Evolutionary conservation across 2,888 invertebrate species (phyloP).

Genomic region (Scelioninae gen. 1): DNA sequence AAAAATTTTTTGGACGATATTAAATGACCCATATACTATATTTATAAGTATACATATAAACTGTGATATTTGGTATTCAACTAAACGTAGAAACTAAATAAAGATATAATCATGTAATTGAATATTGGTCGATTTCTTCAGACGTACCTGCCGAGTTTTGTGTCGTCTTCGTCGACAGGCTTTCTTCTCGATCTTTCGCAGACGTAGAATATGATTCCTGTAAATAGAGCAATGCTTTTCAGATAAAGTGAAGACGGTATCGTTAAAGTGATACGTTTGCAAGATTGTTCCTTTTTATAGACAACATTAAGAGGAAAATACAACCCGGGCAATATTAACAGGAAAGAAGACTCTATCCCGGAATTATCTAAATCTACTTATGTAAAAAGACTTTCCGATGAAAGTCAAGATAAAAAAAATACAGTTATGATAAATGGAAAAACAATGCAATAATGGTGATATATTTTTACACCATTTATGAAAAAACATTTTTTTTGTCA

Average conservation of each 20-base stretch:
- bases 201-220: constrained; percentile 84
- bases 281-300: constrained; percentile 25
- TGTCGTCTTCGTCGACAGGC: constrained; percentile 91
- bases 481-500: too few species aligned
- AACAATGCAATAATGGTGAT: too few species aligned
- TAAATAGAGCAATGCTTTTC: constrained; percentile 50
- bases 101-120: constrained; percentile 46
- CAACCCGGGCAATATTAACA: background rate
- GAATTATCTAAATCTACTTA: background rate
- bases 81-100: constrained; percentile 43
- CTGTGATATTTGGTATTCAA: constrained; percentile 17
- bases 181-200: constrained; percentile 86
- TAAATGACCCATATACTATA: too few species aligned
- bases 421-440: too few species aligned
- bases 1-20: too few species aligned
- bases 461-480: too few species aligned
- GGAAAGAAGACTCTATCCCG: background rate
- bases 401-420: too few species aligned
- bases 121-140: constrained; percentile 5
- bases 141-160: constrained; percentile 92
- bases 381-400: too few species aligned
- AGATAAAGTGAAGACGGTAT: constrained; percentile 23
- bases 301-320: constrained; percentile 1
- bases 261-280: constrained; percentile 16
- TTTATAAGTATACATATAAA: too few species aligned